Conservation (phyloP, 2,888 invertebrate genomes). For the Heliconius ethilla region DNA sequence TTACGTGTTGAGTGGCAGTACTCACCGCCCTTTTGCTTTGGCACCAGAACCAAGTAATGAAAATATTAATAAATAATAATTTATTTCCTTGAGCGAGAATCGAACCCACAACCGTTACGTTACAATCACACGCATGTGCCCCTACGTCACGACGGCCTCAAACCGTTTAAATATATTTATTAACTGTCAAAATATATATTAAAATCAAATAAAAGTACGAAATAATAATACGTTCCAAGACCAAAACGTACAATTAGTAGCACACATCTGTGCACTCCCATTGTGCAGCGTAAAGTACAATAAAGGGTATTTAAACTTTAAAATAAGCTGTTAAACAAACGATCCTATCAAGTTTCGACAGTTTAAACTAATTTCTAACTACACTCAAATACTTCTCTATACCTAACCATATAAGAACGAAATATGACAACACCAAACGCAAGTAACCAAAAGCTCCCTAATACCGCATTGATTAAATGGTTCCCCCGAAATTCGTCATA, state of each 20-base stretch:
- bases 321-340: slow-evolving; percentile 49
- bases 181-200: slow-evolving; percentile 16
- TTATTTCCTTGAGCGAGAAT: too few species aligned
- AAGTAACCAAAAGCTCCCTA: slow-evolving; percentile 27
- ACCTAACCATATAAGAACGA: slow-evolving; percentile 15
- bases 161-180: not conserved
- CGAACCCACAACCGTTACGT: too few species aligned
- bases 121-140: too few species aligned
- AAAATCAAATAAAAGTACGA: slow-evolving; percentile 1
- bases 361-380: slow-evolving; percentile 28
- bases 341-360: slow-evolving; percentile 44
- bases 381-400: slow-evolving; percentile 27
- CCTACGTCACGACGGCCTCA: too few species aligned
- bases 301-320: slow-evolving; percentile 44
- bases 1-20: too few species aligned
- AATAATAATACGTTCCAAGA: slow-evolving; percentile 31
- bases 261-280: slow-evolving; percentile 42
- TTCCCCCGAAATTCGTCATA: slow-evolving; percentile 53
- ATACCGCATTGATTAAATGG: slow-evolving; percentile 53
- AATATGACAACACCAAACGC: not conserved
- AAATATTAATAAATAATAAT: too few species aligned
- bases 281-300: slow-evolving; percentile 43
- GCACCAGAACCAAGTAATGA: too few species aligned
- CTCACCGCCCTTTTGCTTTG: too few species aligned
- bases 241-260: slow-evolving; percentile 37